Evolutionary conservation across 2,113 vertebrate species (phyloP).

Genomic region (Emydocephalus ijimae): DNA sequence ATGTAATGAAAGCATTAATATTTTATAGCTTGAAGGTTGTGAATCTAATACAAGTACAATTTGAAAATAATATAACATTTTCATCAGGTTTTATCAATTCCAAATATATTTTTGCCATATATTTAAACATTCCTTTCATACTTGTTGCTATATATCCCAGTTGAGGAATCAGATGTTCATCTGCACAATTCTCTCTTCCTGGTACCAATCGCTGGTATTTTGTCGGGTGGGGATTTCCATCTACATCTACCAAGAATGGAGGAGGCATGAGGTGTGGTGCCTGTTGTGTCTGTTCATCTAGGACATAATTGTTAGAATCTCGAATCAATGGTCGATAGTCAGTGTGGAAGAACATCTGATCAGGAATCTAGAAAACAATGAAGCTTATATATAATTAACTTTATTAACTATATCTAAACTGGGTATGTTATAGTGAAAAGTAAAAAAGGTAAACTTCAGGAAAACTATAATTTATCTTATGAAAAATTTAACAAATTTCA

Average conservation of each 20-base stretch:
- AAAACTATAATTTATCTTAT: neutral
- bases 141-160: conserved; percentile 95
- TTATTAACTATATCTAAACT: neutral
- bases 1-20: neutral
- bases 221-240: conserved; percentile 95
- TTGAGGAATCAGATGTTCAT: conserved; percentile 92
- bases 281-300: conserved; percentile 97
- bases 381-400: conserved; percentile 4
- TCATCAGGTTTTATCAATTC: neutral
- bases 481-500: neutral
- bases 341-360: conserved; percentile 99
- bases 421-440: neutral
- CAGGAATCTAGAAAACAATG: conserved; percentile 82
- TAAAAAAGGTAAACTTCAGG: neutral
- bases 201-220: conserved; percentile 92
- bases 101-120: neutral
- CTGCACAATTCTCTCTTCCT: conserved; percentile 88
- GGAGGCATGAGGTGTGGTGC: conserved; percentile 98
- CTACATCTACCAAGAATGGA: conserved; percentile 94
- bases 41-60: neutral
- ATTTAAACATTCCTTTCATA: conserved; percentile 62
- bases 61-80: neutral
- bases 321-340: conserved; percentile 94
- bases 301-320: conserved; percentile 90
- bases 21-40: neutral